These are phyloP conservation scores for Trialeurodes vaporariorum DNA, from an alignment of 1,140 invertebrate genomes.

Conservation along the genomic window DNA sequence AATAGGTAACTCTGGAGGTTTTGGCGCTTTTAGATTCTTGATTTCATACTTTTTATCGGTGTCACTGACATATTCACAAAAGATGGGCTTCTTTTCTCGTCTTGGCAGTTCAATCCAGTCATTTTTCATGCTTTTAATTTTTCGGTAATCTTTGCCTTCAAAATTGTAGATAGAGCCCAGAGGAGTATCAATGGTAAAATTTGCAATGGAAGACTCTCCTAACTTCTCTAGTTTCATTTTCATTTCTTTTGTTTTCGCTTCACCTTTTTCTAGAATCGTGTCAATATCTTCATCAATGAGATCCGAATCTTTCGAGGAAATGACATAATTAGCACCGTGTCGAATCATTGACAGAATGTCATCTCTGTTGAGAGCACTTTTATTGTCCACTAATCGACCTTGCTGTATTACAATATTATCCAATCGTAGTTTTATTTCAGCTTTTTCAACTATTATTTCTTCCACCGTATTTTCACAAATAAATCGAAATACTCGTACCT, in stretches of 20 bases:
- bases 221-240: conserved; percentile 81
- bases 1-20: conserved; percentile 96
- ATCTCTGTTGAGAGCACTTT: conserved; percentile 88
- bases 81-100: conserved; percentile 96
- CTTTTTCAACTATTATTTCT: conserved; percentile 96
- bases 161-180: conserved; percentile 89
- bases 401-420: conserved; percentile 98
- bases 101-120: conserved; percentile 99
- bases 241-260: conserved; percentile 77
- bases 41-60: conserved; percentile 89
- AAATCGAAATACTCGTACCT: conserved; percentile 81
- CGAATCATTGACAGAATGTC: conserved; percentile 98
- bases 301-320: conserved; percentile 95
- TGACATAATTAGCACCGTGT: conserved; percentile 97
- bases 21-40: conserved; percentile 94
- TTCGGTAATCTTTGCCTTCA: conserved; percentile 77
- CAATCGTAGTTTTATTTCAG: conserved; percentile 89
- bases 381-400: conserved; percentile 79
- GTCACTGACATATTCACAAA: conserved; percentile 95
- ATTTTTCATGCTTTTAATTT: conserved; percentile 74
- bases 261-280: conserved; percentile 80
- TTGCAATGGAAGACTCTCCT: conserved; percentile 83
- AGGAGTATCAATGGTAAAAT: conserved; percentile 89
- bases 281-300: conserved; percentile 99
- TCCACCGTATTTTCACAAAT: conserved; percentile 99